phyloP scores from a whole-genome alignment of 1,140 invertebrate genomes.

The Tetragonula clypearis region DNA sequence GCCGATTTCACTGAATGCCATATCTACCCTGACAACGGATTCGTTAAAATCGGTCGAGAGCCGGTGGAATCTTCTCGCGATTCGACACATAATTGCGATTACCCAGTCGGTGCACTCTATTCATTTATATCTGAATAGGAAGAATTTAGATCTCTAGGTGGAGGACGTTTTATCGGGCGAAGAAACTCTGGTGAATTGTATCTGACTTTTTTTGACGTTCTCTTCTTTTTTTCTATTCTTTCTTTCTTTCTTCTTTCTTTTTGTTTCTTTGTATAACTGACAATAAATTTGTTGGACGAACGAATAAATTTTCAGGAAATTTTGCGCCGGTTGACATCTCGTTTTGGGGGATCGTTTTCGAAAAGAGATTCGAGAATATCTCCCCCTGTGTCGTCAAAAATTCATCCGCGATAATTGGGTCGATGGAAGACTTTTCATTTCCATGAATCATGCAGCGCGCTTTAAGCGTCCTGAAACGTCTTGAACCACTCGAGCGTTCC shows the following conservation, averaged over 20 bases:
- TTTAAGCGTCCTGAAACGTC: constrained; percentile 6
- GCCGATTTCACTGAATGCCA: constrained; percentile 20
- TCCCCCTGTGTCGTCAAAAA: neutral
- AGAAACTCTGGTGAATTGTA: neutral
- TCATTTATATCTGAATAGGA: neutral
- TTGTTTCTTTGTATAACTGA: neutral
- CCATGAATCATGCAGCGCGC: neutral
- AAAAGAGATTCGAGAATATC: no score
- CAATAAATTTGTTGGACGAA: neutral
- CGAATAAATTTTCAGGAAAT: neutral
- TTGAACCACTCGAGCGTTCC: neutral
- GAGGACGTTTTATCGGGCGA: neutral
- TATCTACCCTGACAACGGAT: neutral
- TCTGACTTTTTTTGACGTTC: neutral
- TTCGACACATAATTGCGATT: constrained; percentile 42
- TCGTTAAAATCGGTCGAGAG: constrained; percentile 11
- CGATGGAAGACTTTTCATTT: neutral
- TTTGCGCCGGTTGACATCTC: neutral
- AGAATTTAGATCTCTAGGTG: no score
- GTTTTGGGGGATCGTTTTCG: no score
- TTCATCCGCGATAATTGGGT: neutral
- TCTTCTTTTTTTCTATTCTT: neutral
- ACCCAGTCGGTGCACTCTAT: neutral
- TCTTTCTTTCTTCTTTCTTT: neutral
- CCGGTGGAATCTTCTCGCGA: neutral